phyloP scores from a whole-genome alignment of 2,113 vertebrate genomes.

The Alaudala cheleensis region DNA sequence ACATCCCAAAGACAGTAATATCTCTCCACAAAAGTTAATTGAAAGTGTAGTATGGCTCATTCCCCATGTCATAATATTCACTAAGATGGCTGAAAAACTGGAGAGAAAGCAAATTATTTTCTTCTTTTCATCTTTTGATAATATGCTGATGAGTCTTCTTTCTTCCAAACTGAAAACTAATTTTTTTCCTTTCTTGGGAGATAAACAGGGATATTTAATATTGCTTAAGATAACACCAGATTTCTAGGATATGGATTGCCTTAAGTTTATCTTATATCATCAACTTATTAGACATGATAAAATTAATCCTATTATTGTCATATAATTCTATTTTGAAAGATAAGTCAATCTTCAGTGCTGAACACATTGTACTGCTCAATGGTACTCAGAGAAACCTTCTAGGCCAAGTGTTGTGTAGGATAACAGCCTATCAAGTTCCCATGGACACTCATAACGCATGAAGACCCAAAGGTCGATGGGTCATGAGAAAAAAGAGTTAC shows the following conservation, averaged over 20 bases:
- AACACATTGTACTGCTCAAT: not conserved
- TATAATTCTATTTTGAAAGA: not conserved
- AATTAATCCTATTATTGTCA: not conserved
- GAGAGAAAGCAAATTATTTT: not conserved
- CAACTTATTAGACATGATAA: not conserved
- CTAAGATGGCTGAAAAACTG: not conserved
- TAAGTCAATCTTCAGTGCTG: not conserved
- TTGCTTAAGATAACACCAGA: not conserved
- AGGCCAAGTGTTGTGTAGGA: not conserved
- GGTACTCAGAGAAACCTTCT: not conserved
- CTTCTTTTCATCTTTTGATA: not conserved
- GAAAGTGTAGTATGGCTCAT: not conserved
- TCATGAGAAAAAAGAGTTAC: slow-evolving; percentile 53
- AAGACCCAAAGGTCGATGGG: slow-evolving; percentile 26
- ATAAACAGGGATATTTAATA: not conserved
- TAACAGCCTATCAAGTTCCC: slow-evolving; percentile 25
- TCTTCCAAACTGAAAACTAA: not conserved
- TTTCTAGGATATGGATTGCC: not conserved
- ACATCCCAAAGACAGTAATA: not conserved
- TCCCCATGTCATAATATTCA: not conserved
- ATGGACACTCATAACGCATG: slow-evolving; percentile 35
- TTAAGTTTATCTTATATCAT: not conserved
- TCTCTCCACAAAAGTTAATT: not conserved
- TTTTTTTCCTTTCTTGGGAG: not conserved
- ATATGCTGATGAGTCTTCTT: not conserved